Conservation (phyloP, 2,888 invertebrate genomes). For the Orchesellides sinensis region DNA sequence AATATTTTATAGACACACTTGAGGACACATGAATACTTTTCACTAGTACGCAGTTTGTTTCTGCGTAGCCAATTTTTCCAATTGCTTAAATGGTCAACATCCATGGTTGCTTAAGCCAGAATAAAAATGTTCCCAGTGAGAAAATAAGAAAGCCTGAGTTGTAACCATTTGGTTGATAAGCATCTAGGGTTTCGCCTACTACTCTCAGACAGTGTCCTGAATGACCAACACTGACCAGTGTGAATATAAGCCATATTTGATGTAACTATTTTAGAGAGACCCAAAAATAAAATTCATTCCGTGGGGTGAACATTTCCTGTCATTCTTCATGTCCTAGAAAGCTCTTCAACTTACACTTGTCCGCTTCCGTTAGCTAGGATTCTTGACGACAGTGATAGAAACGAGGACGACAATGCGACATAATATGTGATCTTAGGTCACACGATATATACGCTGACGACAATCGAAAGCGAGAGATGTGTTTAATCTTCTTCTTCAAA, state of each 20-base stretch:
- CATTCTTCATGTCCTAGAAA: conserved; percentile 40
- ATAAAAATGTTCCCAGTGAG: background rate
- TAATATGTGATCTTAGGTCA: conserved; percentile 33
- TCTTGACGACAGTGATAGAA: conserved; percentile 44
- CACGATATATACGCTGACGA: conserved; percentile 18
- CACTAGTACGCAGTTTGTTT: background rate
- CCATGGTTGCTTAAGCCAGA: background rate
- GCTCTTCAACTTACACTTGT: conserved; percentile 50
- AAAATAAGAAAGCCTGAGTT: too few species aligned
- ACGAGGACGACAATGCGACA: conserved; percentile 17
- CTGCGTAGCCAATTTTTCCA: background rate
- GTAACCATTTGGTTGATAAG: too few species aligned
- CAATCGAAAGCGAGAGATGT: conserved; percentile 23
- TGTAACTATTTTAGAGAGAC: background rate
- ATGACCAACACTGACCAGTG: background rate
- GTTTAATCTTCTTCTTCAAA: conserved; percentile 49
- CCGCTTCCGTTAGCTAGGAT: conserved; percentile 60
- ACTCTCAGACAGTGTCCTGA: conserved; percentile 6
- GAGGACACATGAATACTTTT: background rate
- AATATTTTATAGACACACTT: conserved; percentile 4
- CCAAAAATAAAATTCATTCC: background rate
- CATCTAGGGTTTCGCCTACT: background rate
- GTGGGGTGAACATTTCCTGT: conserved; percentile 31
- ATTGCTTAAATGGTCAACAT: background rate
- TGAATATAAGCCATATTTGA: background rate